A percentile compares a stretch with the other conserved stretches of the same genome.
phyloP scores from a whole-genome alignment of 2,113 vertebrate genomes.

The Parus major region DNA sequence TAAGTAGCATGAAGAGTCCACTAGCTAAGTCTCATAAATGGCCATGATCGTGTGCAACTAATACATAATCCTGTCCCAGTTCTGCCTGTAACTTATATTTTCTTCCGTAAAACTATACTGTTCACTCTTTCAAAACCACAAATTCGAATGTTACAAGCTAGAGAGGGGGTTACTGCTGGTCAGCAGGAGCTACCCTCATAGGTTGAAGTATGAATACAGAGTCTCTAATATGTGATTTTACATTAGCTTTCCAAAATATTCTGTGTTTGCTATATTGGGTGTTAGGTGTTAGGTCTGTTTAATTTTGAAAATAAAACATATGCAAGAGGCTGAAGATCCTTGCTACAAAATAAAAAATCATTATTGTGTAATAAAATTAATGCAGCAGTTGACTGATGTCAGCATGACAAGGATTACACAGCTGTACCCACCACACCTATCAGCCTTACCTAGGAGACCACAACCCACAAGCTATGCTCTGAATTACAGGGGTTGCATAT shows the following conservation, averaged over 20 bases:
- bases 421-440: constrained; percentile 3
- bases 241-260: background rate
- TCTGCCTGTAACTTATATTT: background rate
- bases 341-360: background rate
- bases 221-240: background rate
- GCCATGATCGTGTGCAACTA: background rate
- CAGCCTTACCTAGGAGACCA: background rate
- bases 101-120: background rate
- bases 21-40: background rate
- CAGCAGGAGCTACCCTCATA: background rate
- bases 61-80: background rate
- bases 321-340: background rate
- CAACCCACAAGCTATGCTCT: background rate
- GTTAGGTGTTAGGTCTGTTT: background rate
- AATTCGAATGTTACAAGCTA: background rate
- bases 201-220: background rate
- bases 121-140: background rate
- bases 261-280: background rate
- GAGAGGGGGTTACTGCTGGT: background rate
- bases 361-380: background rate
- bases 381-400: background rate
- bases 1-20: background rate
- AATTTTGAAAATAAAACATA: background rate
- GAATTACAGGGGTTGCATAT: background rate
- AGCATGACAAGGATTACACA: background rate